phyloP scores from a whole-genome alignment of 2,797 vertebrate species.

The Lateolabrax maculatus region DNA sequence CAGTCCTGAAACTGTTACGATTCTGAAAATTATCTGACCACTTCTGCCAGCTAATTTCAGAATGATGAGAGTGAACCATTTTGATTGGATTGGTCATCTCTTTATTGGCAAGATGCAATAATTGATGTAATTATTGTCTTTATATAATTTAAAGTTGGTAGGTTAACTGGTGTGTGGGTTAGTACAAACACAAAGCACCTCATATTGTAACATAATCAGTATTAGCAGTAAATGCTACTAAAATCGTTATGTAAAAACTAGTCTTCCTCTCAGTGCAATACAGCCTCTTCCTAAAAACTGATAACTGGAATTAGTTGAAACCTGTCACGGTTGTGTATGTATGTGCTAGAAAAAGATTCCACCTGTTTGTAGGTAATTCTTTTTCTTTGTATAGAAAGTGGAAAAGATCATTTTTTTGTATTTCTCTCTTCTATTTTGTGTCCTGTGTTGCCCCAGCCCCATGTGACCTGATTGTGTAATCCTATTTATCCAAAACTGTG shows the following conservation, averaged over 20 bases:
- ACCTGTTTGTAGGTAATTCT: constrained; percentile 66
- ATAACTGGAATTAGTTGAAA: constrained; percentile 62
- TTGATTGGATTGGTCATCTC: constrained; percentile 17
- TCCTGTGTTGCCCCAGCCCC: constrained; percentile 51
- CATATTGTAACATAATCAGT: constrained; percentile 67
- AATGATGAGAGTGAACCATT: constrained; percentile 1
- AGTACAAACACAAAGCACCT: constrained; percentile 56
- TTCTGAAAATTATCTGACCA: constrained; percentile 29
- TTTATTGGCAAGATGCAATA: constrained; percentile 53
- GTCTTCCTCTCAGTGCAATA: constrained; percentile 79
- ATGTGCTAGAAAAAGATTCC: constrained; percentile 60
- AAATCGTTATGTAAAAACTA: constrained; percentile 51
- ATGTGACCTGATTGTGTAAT: constrained; percentile 71
- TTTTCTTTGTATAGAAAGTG: constrained; percentile 67
- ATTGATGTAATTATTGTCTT: constrained; percentile 35
- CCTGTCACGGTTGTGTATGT: constrained; percentile 56
- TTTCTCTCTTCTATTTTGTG: constrained; percentile 54
- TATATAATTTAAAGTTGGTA: constrained; percentile 40
- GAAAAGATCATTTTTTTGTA: constrained; percentile 48
- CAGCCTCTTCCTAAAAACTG: constrained; percentile 36
- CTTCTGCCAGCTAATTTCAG: constrained; percentile 24
- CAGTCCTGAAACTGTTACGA: constrained; percentile 12
- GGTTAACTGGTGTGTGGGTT: constrained; percentile 19
- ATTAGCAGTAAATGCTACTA: constrained; percentile 54
- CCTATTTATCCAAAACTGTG: constrained; percentile 76